A percentile compares a stretch with the other conserved stretches of the same genome.
Evolutionary conservation across 2,113 vertebrate species (phyloP).

Genomic region (Xiphophorus maculatus): DNA sequence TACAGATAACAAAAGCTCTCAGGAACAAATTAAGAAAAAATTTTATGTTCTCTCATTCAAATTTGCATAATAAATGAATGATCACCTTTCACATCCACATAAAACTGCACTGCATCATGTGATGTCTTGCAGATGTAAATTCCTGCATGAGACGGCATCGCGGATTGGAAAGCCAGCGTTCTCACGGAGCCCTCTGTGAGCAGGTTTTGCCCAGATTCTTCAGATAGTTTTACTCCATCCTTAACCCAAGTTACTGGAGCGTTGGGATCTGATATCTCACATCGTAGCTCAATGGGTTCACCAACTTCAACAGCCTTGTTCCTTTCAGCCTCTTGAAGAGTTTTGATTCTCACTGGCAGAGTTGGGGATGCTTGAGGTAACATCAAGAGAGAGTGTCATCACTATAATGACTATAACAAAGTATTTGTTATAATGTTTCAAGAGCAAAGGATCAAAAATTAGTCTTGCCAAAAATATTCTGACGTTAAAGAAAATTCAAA

Average conservation of each 20-base stretch:
- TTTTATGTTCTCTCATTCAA: no score
- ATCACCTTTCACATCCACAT: slow-evolving; percentile 82
- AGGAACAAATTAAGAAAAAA: no score
- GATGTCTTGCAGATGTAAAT: slow-evolving; percentile 73
- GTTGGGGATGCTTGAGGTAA: slow-evolving; percentile 77
- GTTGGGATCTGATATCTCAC: slow-evolving; percentile 67
- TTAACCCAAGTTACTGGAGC: slow-evolving; percentile 69
- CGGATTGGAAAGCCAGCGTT: slow-evolving; percentile 62
- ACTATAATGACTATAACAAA: slow-evolving; percentile 62
- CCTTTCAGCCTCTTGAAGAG: slow-evolving; percentile 68
- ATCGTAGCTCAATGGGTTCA: slow-evolving; percentile 61
- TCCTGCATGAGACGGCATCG: slow-evolving; percentile 63
- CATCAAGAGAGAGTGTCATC: slow-evolving; percentile 74
- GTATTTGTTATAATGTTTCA: slow-evolving; percentile 33
- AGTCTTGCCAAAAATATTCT: slow-evolving; percentile 63
- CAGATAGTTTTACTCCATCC: slow-evolving; percentile 62
- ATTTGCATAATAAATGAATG: slow-evolving; percentile 23
- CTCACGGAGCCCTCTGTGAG: slow-evolving; percentile 63
- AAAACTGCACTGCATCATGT: slow-evolving; percentile 72
- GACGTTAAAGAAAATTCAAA: slow-evolving; percentile 43
- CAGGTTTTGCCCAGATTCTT: slow-evolving; percentile 56
- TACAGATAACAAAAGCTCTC: no score
- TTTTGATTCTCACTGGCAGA: slow-evolving; percentile 71
- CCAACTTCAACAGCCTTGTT: slow-evolving; percentile 69
- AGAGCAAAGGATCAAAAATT: slow-evolving; percentile 57